phyloP scores from a whole-genome alignment of 2,797 vertebrate species.

The Oryzias sinensis region DNA sequence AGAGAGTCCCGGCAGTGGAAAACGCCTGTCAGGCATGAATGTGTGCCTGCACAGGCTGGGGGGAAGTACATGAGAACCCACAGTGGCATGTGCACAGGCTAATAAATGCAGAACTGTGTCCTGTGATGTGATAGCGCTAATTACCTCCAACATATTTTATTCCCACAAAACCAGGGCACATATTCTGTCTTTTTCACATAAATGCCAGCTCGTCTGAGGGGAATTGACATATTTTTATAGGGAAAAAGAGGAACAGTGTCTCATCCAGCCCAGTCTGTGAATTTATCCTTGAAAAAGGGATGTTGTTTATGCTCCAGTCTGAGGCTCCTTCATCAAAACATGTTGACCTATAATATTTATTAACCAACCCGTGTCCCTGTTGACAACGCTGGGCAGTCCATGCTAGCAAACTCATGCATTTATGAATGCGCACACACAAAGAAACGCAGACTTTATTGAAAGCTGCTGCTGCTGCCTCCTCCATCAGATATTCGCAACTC shows the following conservation, averaged over 20 bases:
- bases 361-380: constrained; percentile 55
- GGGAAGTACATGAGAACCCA: constrained; percentile 9
- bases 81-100: constrained; percentile 14
- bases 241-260: constrained; percentile 56
- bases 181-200: constrained; percentile 51
- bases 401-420: constrained; percentile 53
- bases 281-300: constrained; percentile 52
- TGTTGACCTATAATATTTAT: constrained; percentile 74
- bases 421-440: constrained; percentile 51
- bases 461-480: constrained; percentile 31
- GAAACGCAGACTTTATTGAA: constrained; percentile 19
- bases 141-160: constrained; percentile 62
- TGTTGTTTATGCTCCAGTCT: constrained; percentile 49
- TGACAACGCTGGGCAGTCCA: constrained; percentile 35
- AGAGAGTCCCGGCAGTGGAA: constrained; percentile 45
- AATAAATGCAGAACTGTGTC: constrained; percentile 20
- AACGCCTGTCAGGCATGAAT: constrained; percentile 36
- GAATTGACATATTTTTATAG: constrained; percentile 43
- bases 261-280: constrained; percentile 39
- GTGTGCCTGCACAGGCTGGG: constrained; percentile 11
- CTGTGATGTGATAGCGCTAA: constrained; percentile 61
- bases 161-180: constrained; percentile 51
- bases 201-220: constrained; percentile 66
- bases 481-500: constrained; percentile 24
- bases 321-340: constrained; percentile 65